Percentiles rank a stretch among this genome's conserved stretches.
Conservation (phyloP, 2,888 invertebrate genomes). For the Coleophora deauratella region DNA sequence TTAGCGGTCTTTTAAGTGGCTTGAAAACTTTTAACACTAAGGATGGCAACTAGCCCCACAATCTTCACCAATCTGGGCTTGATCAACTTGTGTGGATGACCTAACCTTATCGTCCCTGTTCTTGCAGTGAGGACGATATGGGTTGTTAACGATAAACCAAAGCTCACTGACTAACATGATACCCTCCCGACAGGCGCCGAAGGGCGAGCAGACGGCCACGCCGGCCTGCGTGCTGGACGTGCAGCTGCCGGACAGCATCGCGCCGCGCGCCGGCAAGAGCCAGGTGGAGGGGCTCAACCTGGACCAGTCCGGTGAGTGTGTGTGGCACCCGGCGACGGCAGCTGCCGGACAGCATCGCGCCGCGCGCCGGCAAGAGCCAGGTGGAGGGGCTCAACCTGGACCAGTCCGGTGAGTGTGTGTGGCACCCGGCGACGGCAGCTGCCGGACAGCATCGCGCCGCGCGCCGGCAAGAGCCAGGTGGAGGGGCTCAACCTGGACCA, state of each 20-base stretch:
- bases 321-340: conserved; percentile 17
- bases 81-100: too few species aligned
- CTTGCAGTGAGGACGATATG: too few species aligned
- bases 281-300: conserved; percentile 63
- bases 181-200: conserved; percentile 38
- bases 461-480: conserved; percentile 61
- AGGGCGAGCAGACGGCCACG: conserved; percentile 58
- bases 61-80: too few species aligned
- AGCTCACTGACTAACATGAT: too few species aligned
- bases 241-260: conserved; percentile 52
- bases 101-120: too few species aligned
- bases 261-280: conserved; percentile 62
- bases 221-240: conserved; percentile 66
- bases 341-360: conserved; percentile 55
- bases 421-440: conserved; percentile 28
- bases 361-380: conserved; percentile 63
- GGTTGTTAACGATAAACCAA: too few species aligned
- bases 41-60: too few species aligned
- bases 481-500: conserved; percentile 67
- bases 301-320: conserved; percentile 56
- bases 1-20: too few species aligned
- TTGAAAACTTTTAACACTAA: too few species aligned
- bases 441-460: conserved; percentile 55
- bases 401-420: conserved; percentile 48
- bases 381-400: conserved; percentile 63